Evolutionary conservation across 2,797 vertebrate species (phyloP).

Genomic region (Hybognathus amarus): DNA sequence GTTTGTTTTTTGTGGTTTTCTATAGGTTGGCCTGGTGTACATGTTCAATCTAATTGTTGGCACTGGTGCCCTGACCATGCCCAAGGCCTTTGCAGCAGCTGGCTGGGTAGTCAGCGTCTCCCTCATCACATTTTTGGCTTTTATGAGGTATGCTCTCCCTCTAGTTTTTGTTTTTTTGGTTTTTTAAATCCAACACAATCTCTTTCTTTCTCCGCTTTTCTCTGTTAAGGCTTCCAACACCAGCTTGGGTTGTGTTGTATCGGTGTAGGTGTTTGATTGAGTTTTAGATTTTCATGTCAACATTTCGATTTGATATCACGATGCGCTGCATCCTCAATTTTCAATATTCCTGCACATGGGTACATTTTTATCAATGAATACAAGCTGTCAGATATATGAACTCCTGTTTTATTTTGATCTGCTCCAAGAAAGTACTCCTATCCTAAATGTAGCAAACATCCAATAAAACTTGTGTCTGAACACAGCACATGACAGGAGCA

Average conservation of each 20-base stretch:
- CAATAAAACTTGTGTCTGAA: too few species aligned
- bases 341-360: too few species aligned
- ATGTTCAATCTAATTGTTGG: constrained; percentile 99
- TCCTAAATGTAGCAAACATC: too few species aligned
- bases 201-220: neutral
- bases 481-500: too few species aligned
- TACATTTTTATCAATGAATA: too few species aligned
- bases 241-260: neutral
- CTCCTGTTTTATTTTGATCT: too few species aligned
- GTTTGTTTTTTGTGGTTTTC: constrained; percentile 14
- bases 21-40: constrained; percentile 94
- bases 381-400: too few species aligned
- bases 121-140: constrained; percentile 88
- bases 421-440: too few species aligned
- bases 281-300: neutral
- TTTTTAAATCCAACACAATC: neutral
- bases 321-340: too few species aligned
- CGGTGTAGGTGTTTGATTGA: neutral
- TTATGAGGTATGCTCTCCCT: constrained; percentile 88
- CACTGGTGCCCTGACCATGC: constrained; percentile 96
- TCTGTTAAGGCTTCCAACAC: neutral
- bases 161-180: neutral
- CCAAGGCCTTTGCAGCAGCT: constrained; percentile 90
- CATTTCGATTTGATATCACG: too few species aligned
- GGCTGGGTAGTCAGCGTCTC: constrained; percentile 93